phyloP scores from a whole-genome alignment of 2,888 invertebrate genomes.

The Tiliacea aurago region DNA sequence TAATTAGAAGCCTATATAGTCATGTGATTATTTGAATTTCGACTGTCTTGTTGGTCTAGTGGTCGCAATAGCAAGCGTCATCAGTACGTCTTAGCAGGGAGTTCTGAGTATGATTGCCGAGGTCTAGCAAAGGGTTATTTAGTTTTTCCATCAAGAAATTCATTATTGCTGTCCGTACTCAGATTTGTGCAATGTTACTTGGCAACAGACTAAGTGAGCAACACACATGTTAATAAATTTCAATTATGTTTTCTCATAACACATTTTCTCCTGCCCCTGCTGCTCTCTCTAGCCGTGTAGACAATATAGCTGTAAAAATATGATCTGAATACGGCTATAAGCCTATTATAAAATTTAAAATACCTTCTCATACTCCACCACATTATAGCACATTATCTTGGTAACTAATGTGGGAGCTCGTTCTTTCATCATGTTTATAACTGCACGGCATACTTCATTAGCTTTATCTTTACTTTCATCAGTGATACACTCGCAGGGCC shows the following conservation, averaged over 20 bases:
- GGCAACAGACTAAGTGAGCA: too few relatives aligned
- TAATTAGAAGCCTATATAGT: too few relatives aligned
- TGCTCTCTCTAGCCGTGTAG: background rate
- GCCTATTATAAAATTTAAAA: slow-evolving; percentile 4
- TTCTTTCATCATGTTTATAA: slow-evolving; percentile 3
- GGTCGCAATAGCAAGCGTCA: too few relatives aligned
- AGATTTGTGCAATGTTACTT: too few relatives aligned
- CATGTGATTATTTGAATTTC: too few relatives aligned
- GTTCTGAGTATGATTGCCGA: too few relatives aligned
- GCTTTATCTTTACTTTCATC: slow-evolving; percentile 35
- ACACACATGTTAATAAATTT: too few relatives aligned
- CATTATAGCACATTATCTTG: slow-evolving; percentile 26
- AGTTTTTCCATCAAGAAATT: too few relatives aligned
- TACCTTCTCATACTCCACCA: background rate
- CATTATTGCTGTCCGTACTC: too few relatives aligned
- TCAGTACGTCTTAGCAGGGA: too few relatives aligned
- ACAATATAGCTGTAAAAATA: slow-evolving; percentile 6
- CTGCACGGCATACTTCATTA: slow-evolving; percentile 3
- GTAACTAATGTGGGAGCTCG: slow-evolving; percentile 19
- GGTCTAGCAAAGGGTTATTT: too few relatives aligned
- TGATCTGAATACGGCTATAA: background rate
- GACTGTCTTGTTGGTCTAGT: too few relatives aligned
- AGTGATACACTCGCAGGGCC: background rate
- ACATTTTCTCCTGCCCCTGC: slow-evolving; percentile 5
- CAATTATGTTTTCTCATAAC: background rate